Conservation (phyloP, 1,140 invertebrate genomes). For the Conus betulinus region DNA sequence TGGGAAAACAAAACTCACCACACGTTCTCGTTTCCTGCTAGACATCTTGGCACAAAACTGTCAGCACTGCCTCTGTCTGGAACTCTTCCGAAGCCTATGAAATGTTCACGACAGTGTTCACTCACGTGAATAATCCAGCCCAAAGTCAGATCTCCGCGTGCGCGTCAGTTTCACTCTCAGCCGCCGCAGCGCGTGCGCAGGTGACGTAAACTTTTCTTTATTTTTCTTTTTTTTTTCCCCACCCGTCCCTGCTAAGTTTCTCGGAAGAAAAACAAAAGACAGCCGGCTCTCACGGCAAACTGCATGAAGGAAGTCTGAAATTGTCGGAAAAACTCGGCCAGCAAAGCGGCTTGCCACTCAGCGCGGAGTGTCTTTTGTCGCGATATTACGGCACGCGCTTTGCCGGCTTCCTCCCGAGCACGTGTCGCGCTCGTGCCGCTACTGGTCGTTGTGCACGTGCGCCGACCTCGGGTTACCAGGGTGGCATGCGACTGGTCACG, state of each 20-base stretch:
- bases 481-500: conserved; percentile 24
- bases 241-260: background rate
- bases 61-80: background rate
- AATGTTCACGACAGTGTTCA: conserved; percentile 18
- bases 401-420: background rate
- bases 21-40: conserved; percentile 23
- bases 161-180: background rate
- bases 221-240: background rate
- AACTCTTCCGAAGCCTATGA: background rate
- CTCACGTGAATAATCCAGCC: background rate
- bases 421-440: conserved; percentile 13
- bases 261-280: background rate
- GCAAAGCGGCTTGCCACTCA: background rate
- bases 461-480: conserved; percentile 31
- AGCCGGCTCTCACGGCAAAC: background rate
- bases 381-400: background rate
- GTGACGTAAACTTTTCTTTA: background rate
- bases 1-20: conserved; percentile 2
- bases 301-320: background rate
- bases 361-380: conserved; percentile 11
- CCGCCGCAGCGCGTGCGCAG: conserved; percentile 5
- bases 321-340: background rate
- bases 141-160: background rate
- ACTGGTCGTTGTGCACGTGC: conserved; percentile 20
- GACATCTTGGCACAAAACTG: conserved; percentile 3